Percentiles rank a stretch among this genome's conserved stretches.
phyloP scores from a whole-genome alignment of 1,140 invertebrate species.

The Cherax destructor region DNA sequence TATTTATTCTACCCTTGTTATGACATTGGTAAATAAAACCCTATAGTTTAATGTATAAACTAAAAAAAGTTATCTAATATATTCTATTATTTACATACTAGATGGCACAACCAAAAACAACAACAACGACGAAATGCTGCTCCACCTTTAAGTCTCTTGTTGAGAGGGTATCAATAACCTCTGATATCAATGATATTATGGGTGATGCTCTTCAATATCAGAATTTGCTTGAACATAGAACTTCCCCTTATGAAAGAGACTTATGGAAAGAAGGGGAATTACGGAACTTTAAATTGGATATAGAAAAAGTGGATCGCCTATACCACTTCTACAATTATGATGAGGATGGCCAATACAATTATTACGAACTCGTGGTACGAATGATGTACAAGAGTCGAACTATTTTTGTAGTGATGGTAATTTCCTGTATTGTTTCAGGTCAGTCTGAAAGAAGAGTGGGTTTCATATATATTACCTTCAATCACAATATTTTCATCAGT shows the following conservation, averaged over 20 bases:
- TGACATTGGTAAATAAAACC: too few species aligned
- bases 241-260: too few species aligned
- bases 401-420: conserved; percentile 18
- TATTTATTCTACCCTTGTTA: too few species aligned
- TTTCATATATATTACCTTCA: too few species aligned
- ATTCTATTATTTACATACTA: too few species aligned
- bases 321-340: conserved; percentile 37
- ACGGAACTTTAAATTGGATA: background rate
- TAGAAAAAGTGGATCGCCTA: conserved; percentile 37
- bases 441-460: conserved; percentile 18
- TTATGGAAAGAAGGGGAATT: too few species aligned
- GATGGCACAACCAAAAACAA: too few species aligned
- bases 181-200: background rate
- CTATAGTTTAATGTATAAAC: too few species aligned
- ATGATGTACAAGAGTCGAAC: conserved; percentile 14
- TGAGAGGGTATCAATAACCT: background rate
- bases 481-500: too few species aligned
- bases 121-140: too few species aligned
- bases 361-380: conserved; percentile 15
- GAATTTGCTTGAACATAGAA: conserved; percentile 11
- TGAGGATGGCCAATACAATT: too few species aligned
- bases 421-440: conserved; percentile 4
- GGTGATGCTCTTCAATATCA: background rate
- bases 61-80: too few species aligned
- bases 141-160: background rate